Evolutionary conservation across 2,113 vertebrate species (phyloP), one percentile per base, ranked within the genome.

Genomic region (Albula goreensis): DNA sequence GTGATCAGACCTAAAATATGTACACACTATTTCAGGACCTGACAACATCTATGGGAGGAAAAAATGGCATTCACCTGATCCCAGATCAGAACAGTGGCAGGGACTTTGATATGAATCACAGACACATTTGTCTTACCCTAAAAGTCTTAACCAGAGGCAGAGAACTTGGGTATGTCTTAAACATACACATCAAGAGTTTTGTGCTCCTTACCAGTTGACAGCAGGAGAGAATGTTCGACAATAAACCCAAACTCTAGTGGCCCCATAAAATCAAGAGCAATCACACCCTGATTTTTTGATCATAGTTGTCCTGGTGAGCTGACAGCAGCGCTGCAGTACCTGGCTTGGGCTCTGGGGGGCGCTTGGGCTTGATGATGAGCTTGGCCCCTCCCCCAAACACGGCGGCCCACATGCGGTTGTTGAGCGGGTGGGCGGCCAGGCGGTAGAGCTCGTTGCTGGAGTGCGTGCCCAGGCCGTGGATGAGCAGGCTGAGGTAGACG

Each of bases 321-420:
- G 31, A 41, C 31, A 41, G 4, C 5, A 0, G 8, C 0, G 10
- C 12, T 17, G 19, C 49, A 63, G 15, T 94, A 99, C 98, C 97
- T 96, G 97, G 95, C 89, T 97, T 94, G 85, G 90, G 95, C 89
- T 99, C 98, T 0, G 95, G 94, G 66, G 96, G 95, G 81, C 97
- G 94, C 87, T 97, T 97, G 88, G 98, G 98, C 86, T 96, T 98
- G 77, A 99, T 94, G 0, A 99, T 92, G 86, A 99, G 95, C 91
- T 97, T 98, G 5, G 95, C 98, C 8, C 98, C 98, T 12, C 98
- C 98, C 0, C 98, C 98, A 83, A 99, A 99, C 66, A 99, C 96
- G 0, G 98, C 97, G 0, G 98, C 98, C 98, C 98, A 99, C 97
- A 99, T 97, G 85, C 97, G 96, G 87, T 95, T 94, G 93, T 98